Conservation (phyloP, 1,140 invertebrate genomes). For the Aphaenogaster rudis region DNA sequence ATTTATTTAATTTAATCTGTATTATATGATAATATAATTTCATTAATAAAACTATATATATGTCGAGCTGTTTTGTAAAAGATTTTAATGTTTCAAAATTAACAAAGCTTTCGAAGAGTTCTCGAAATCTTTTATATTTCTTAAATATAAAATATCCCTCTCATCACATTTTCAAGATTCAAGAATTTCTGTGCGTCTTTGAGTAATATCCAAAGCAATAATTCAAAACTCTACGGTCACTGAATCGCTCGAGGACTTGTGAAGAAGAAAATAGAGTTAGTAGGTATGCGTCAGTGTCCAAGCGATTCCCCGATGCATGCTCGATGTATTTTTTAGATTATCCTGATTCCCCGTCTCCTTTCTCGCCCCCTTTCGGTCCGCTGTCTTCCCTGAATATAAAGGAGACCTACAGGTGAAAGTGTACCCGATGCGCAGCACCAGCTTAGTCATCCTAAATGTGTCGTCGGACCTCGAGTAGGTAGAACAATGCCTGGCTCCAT, state of each 20-base stretch:
- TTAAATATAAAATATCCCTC: not conserved
- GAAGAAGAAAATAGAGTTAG: not conserved
- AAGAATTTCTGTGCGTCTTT: not conserved
- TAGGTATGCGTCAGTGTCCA: conserved; percentile 1
- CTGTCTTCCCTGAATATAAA: conserved; percentile 62
- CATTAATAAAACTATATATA: not conserved
- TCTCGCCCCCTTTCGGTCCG: not conserved
- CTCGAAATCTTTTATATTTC: not conserved
- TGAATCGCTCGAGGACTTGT: not conserved
- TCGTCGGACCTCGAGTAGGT: conserved; percentile 63
- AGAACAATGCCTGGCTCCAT: conserved; percentile 71
- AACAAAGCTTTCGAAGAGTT: not conserved
- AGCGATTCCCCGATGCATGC: not conserved
- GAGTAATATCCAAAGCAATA: conserved; percentile 17
- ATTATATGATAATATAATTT: not conserved
- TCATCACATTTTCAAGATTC: conserved; percentile 26
- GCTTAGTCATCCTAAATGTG: conserved; percentile 74
- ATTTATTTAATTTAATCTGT: not conserved
- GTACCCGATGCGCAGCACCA: conserved; percentile 35
- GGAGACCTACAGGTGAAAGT: conserved; percentile 71
- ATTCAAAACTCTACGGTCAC: not conserved
- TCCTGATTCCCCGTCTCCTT: conserved; percentile 1
- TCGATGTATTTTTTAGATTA: conserved; percentile 66
- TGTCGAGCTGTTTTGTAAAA: not conserved
- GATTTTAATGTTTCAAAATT: not conserved